These are phyloP conservation scores for Polietes domitor DNA, from an alignment of 2,888 invertebrate genomes.

Conservation along the genomic window DNA sequence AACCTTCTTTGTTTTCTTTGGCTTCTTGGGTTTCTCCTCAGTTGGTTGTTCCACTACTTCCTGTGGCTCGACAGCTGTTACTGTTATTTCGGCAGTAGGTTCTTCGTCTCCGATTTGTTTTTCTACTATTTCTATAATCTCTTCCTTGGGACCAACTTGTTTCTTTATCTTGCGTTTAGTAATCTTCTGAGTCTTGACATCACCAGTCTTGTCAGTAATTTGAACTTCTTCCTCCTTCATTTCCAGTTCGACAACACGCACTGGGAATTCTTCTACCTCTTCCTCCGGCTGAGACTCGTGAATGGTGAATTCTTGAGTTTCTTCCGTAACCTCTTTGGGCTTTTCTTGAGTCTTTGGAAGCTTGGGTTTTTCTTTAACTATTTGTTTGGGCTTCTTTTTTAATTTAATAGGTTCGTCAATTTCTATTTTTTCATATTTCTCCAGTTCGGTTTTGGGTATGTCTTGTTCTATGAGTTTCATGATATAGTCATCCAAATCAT, in stretches of 20 bases:
- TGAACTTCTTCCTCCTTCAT: conserved; percentile 55
- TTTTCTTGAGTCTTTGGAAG: conserved; percentile 69
- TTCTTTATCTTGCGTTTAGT: conserved; percentile 79
- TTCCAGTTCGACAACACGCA: conserved; percentile 59
- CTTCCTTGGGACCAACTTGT: conserved; percentile 80
- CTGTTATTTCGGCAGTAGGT: conserved; percentile 58
- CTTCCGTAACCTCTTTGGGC: conserved; percentile 70
- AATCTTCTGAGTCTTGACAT: conserved; percentile 75
- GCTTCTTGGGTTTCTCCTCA: conserved; percentile 70
- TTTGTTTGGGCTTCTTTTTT: conserved; percentile 73
- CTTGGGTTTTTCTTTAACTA: conserved; percentile 54
- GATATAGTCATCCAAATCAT: conserved; percentile 79
- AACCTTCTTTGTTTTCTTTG: conserved; percentile 71
- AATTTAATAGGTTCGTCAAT: conserved; percentile 79
- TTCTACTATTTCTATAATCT: conserved; percentile 80
- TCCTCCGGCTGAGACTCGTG: conserved; percentile 68
- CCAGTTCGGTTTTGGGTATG: conserved; percentile 80
- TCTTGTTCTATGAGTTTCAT: conserved; percentile 79
- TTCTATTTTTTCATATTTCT: conserved; percentile 80
- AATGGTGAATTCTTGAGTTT: conserved; percentile 69
- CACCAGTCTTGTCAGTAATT: conserved; percentile 72
- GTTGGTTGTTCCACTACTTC: conserved; percentile 66
- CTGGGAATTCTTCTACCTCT: conserved; percentile 54
- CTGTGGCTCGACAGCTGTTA: conserved; percentile 50
- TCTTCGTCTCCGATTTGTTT: conserved; percentile 78